Conservation (phyloP, 1,140 invertebrate genomes). For the Cotesia glomerata region DNA sequence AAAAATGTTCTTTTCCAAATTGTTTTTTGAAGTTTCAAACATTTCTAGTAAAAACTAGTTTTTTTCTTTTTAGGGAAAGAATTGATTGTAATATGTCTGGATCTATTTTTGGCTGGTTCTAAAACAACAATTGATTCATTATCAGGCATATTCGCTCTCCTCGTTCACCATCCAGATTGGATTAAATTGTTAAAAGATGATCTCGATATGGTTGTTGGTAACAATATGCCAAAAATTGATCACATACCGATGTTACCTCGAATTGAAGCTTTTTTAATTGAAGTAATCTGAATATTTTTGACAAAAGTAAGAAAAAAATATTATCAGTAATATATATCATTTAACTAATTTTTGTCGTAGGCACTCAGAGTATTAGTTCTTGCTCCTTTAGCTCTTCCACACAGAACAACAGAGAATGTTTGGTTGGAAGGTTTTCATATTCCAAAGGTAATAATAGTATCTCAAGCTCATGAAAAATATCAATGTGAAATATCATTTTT, state of each 20-base stretch:
- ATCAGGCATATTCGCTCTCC: slow-evolving; percentile 68
- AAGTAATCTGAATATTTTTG: slow-evolving; percentile 53
- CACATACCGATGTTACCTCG: slow-evolving; percentile 62
- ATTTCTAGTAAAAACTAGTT: too few species aligned
- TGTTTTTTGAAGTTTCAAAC: too few species aligned
- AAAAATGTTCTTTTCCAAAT: too few species aligned
- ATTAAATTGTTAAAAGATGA: slow-evolving; percentile 72
- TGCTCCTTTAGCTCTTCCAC: slow-evolving; percentile 69
- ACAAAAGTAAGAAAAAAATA: slow-evolving; percentile 13
- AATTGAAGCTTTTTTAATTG: slow-evolving; percentile 55
- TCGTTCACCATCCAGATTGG: slow-evolving; percentile 71
- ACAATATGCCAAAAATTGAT: slow-evolving; percentile 62
- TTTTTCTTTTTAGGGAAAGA: slow-evolving; percentile 64
- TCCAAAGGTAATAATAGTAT: slow-evolving; percentile 66
- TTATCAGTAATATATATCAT: neutral
- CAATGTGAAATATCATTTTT: slow-evolving; percentile 4
- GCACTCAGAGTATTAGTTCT: slow-evolving; percentile 67
- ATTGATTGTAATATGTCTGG: slow-evolving; percentile 70
- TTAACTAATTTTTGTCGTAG: slow-evolving; percentile 62
- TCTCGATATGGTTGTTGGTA: slow-evolving; percentile 72
- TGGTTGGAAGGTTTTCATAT: slow-evolving; percentile 68
- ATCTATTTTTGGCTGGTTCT: slow-evolving; percentile 74
- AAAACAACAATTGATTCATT: slow-evolving; percentile 75
- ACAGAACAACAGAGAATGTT: slow-evolving; percentile 66
- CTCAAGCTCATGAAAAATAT: slow-evolving; percentile 1